Evolutionary conservation across 1,140 invertebrate species (phyloP).

Genomic region (Stenopsyche tienmushanensis): DNA sequence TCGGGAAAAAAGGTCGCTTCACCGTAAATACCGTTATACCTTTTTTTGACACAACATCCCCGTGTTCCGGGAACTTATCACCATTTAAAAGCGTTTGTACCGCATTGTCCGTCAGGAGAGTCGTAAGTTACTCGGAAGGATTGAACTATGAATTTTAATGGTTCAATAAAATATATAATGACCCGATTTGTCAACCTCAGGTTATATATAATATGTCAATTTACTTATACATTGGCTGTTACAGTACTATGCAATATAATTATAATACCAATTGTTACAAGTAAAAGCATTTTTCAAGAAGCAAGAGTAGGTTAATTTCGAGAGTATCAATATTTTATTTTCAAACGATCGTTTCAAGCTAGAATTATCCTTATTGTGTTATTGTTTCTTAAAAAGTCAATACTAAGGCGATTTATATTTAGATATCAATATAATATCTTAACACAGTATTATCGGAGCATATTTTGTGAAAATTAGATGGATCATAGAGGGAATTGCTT

Average conservation of each 20-base stretch:
- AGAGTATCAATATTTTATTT: too few species aligned
- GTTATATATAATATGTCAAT: not conserved
- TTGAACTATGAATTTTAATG: not conserved
- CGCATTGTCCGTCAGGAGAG: not conserved
- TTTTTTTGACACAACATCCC: constrained; percentile 1
- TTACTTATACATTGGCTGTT: not conserved
- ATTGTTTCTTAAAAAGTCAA: too few species aligned
- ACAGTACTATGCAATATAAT: not conserved
- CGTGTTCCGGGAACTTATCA: too few species aligned
- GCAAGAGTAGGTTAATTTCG: not conserved
- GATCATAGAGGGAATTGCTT: too few species aligned
- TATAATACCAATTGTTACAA: not conserved
- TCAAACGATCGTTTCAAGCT: too few species aligned
- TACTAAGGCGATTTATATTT: too few species aligned
- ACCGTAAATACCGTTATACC: constrained; percentile 7
- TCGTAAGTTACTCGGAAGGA: not conserved
- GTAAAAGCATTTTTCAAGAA: not conserved
- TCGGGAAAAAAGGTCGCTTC: constrained; percentile 5
- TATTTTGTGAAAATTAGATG: too few species aligned
- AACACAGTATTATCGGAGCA: too few species aligned
- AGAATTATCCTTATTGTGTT: too few species aligned
- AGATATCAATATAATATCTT: too few species aligned
- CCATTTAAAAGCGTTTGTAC: not conserved
- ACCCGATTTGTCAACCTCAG: not conserved
- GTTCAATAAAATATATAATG: not conserved